Evolutionary conservation across 1,140 invertebrate genomes (phyloP), one percentile per base, ranked within the genome.

Genomic region (Micrasema minimum): DNA sequence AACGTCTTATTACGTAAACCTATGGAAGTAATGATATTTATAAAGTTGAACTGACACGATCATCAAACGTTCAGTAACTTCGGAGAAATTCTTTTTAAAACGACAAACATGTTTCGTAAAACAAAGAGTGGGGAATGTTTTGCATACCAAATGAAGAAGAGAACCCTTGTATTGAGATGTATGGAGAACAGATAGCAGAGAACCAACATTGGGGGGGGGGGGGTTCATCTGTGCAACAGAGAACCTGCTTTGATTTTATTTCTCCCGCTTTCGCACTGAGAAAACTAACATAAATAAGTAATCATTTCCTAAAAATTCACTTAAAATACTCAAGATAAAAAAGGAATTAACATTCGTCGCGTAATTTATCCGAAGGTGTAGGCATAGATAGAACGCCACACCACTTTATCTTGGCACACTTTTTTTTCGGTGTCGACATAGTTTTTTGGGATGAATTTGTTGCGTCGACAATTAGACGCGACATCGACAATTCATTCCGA

Each of bases 51-150:
- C 16, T 48, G 14, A 20, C 20, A 7, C 26, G 26, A 16, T 22
- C 46, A 48, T 22, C 46, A 48, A 48, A 48, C 16, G 46, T 22
- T 48, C 20, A 48, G 16, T 22, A 48, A 48, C 51, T 37, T 55
- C 6, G 51, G 51, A 0, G 11, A 31, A 31, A n/a, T 35, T 11
- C 9, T 51, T 53, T 26, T 26, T 12, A 53, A 53, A 53, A 38
- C 35, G 18, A 53, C 23, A 22, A 53, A 59, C 55, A 20, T 20
- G 35, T 41, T 20, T 53, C 50, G 31, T 38, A 12, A 57, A 57
- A 57, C 53, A 59, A 59, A 35, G 38, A 12, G 35, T 41, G 16
- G 12, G 18, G 11, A 38, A 38, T 41, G 55, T 59, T 59, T 43
- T 41, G 55, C 14, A 59, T 59, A 38, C 37, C 14, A 38, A 59